Evolutionary conservation across 2,797 vertebrate species (phyloP).

Genomic region (Pseudochirops corinnae): DNA sequence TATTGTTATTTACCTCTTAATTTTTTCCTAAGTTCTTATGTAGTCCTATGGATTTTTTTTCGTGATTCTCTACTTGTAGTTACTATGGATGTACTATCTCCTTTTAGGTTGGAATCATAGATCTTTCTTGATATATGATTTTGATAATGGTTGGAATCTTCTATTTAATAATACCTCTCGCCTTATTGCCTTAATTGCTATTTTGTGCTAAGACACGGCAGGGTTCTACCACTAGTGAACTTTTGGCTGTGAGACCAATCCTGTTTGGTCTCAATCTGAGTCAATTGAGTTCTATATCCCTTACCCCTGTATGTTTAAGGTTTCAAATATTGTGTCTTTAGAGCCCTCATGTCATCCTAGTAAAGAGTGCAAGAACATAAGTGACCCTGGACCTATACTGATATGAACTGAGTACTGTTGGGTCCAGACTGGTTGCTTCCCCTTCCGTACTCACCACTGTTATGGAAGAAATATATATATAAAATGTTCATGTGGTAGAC

Average conservation of each 20-base stretch:
- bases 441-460: not conserved
- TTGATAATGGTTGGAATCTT: not conserved
- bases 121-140: not conserved
- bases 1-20: not conserved
- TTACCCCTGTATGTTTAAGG: not conserved
- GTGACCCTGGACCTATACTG: not conserved
- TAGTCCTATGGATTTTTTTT: not conserved
- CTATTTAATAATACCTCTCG: not conserved
- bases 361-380: not conserved
- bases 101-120: not conserved
- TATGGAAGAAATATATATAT: not conserved
- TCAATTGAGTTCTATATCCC: not conserved
- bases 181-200: not conserved
- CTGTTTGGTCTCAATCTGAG: not conserved
- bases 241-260: not conserved
- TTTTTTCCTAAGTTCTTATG: not conserved
- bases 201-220: not conserved
- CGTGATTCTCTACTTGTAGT: not conserved
- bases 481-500: not conserved
- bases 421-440: not conserved
- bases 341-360: not conserved
- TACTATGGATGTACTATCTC: not conserved
- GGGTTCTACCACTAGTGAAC: not conserved
- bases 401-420: not conserved
- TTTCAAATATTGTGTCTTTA: not conserved